Conservation (phyloP, 30 jellyfish, hydroid and myxozoan species). For the Haliclystus octoradiatus region DNA sequence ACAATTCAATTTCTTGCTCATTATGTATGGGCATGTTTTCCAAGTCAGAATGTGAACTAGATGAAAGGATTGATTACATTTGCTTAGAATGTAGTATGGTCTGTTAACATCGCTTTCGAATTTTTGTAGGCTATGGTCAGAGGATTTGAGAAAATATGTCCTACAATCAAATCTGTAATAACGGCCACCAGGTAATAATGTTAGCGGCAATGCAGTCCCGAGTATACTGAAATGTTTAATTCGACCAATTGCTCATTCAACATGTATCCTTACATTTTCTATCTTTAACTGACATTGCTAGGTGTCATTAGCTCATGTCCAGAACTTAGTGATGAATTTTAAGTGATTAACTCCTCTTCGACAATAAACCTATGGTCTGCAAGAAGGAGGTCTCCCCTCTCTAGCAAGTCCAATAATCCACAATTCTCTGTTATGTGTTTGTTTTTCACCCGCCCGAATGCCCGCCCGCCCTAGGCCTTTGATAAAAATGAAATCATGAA, state of each 20-base stretch:
- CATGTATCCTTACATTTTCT: conserved; percentile 11
- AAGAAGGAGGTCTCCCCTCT: conserved; percentile 41
- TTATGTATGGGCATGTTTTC: no score
- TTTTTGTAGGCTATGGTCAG: no score
- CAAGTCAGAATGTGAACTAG: no score
- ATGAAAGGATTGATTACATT: no score
- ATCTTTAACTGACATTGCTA: not conserved
- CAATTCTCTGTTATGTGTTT: conserved; percentile 29
- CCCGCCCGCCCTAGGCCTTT: conserved; percentile 36
- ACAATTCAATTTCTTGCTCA: no score
- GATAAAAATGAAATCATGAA: conserved; percentile 30
- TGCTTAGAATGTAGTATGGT: no score
- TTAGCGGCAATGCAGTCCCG: conserved; percentile 6
- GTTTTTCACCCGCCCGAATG: conserved; percentile 33
- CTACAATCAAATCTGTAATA: no score
- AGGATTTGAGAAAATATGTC: no score
- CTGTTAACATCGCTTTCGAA: no score
- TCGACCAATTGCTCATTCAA: conserved; percentile 12
- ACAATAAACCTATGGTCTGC: conserved; percentile 63
- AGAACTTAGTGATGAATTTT: conserved; percentile 3
- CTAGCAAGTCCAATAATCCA: conserved; percentile 32
- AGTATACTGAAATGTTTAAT: conserved; percentile 5
- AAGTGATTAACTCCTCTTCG: conserved; percentile 20
- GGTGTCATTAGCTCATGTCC: conserved; percentile 9
- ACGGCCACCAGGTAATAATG: conserved; percentile 5